Percentiles rank a stretch among this genome's conserved stretches.
phyloP scores from a whole-genome alignment of 2,113 vertebrate species.

The Microcebus griseorufus region DNA sequence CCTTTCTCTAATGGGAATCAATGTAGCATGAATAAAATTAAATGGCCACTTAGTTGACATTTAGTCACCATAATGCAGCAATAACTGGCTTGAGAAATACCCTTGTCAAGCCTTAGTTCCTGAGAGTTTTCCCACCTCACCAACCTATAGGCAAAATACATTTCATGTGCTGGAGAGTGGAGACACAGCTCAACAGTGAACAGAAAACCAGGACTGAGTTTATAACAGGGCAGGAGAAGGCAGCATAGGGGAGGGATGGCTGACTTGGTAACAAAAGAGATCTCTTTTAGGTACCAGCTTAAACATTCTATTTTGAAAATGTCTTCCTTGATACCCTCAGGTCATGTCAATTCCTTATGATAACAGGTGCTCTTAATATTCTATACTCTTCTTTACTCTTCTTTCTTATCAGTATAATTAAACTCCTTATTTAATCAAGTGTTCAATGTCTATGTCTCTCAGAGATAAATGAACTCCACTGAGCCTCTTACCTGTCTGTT shows the following conservation, averaged over 20 bases:
- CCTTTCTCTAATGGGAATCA: constrained; percentile 43
- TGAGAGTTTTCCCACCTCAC: not conserved
- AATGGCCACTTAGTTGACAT: constrained; percentile 53
- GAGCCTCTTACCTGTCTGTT: not conserved
- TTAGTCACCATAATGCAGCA: constrained; percentile 20
- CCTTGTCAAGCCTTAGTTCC: not conserved
- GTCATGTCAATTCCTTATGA: not conserved
- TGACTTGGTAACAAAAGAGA: not conserved
- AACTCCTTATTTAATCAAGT: not conserved
- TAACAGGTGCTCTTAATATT: not conserved
- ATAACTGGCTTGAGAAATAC: not conserved
- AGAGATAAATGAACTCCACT: not conserved
- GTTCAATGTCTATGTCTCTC: not conserved
- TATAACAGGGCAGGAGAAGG: not conserved
- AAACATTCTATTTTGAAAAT: not conserved
- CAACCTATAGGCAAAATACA: not conserved
- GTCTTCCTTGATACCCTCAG: not conserved
- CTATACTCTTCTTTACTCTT: not conserved
- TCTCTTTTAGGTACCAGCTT: not conserved
- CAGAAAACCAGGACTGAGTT: not conserved
- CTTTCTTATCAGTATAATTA: not conserved
- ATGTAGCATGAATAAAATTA: constrained; percentile 52
- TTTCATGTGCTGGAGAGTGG: not conserved
- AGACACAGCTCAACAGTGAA: not conserved
- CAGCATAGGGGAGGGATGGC: not conserved